Conservation (phyloP, 1,140 invertebrate species). For the Drosophila watanabei region DNA sequence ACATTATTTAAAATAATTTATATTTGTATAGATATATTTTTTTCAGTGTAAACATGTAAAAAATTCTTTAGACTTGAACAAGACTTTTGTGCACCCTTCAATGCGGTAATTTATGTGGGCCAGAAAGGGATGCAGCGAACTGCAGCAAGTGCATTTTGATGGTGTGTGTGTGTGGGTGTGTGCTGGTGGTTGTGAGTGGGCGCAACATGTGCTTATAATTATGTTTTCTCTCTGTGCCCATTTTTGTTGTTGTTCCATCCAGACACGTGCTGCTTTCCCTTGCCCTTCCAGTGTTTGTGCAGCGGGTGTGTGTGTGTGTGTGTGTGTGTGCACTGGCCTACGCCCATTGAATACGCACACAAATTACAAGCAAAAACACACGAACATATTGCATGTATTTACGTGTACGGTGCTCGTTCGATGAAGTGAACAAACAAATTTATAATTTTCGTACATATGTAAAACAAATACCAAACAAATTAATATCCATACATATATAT, state of each 20-base stretch:
- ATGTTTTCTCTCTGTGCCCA: slow-evolving; percentile 68
- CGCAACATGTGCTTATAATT: slow-evolving; percentile 81
- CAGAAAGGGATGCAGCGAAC: slow-evolving; percentile 21
- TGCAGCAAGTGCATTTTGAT: slow-evolving; percentile 46
- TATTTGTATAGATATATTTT: not conserved
- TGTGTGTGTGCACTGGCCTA: slow-evolving; percentile 8
- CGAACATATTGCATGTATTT: slow-evolving; percentile 10
- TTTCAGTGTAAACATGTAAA: slow-evolving; percentile 25
- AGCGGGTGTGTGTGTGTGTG: slow-evolving; percentile 15
- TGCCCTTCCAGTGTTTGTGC: slow-evolving; percentile 8
- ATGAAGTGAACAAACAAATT: not conserved
- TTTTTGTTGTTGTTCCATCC: slow-evolving; percentile 53
- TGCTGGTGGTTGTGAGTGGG: slow-evolving; percentile 17
- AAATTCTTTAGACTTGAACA: slow-evolving; percentile 36
- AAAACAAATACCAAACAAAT: not conserved
- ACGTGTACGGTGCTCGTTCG: slow-evolving; percentile 8
- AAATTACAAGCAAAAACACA: slow-evolving; percentile 57
- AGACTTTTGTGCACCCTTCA: slow-evolving; percentile 44
- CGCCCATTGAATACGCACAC: slow-evolving; percentile 57
- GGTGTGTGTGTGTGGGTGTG: slow-evolving; percentile 3
- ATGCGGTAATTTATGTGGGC: slow-evolving; percentile 53
- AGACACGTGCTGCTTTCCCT: slow-evolving; percentile 21
- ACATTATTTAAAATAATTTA: not conserved
- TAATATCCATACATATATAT: not conserved
- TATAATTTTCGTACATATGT: not conserved